These are phyloP conservation scores for Aplochiton taeniatus DNA, from an alignment of 2,797 vertebrate genomes.

Conservation along the genomic window DNA sequence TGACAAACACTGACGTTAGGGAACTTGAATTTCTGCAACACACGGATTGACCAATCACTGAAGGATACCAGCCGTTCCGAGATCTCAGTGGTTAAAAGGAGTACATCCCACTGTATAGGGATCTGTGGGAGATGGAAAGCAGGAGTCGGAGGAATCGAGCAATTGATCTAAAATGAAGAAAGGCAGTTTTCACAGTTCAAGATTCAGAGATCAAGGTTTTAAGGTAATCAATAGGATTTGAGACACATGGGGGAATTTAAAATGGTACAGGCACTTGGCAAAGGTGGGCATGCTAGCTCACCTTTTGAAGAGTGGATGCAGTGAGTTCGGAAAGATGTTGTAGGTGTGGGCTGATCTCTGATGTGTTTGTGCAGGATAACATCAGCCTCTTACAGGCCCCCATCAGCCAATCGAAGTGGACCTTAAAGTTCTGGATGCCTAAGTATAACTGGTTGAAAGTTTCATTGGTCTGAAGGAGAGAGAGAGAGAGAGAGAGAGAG, in stretches of 20 bases:
- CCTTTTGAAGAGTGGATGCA: conserved; percentile 35
- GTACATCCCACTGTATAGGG: conserved; percentile 46
- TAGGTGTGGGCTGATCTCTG: conserved; percentile 42
- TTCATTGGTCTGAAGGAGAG: conserved; percentile 53
- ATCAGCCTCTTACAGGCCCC: conserved; percentile 39
- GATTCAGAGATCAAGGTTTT: background rate
- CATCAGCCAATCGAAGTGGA: conserved; percentile 65
- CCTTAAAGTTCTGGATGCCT: conserved; percentile 40
- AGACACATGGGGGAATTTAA: no score
- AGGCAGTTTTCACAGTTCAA: background rate
- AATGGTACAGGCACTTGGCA: background rate
- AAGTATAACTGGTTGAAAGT: conserved; percentile 50
- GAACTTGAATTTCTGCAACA: conserved; percentile 25
- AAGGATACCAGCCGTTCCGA: conserved; percentile 47
- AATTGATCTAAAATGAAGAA: conserved; percentile 13
- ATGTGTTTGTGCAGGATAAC: conserved; percentile 17
- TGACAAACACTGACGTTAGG: background rate
- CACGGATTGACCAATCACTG: conserved; percentile 43
- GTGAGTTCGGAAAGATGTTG: conserved; percentile 27
- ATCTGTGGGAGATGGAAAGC: conserved; percentile 33
- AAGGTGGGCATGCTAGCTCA: no score
- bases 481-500: background rate
- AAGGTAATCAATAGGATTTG: no score
- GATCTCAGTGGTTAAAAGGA: conserved; percentile 51
- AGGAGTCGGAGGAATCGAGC: background rate